Evolutionary conservation across 2,888 invertebrate genomes (phyloP), one percentile per base, ranked within the genome.

Genomic region (Epicampocera succincta): DNA sequence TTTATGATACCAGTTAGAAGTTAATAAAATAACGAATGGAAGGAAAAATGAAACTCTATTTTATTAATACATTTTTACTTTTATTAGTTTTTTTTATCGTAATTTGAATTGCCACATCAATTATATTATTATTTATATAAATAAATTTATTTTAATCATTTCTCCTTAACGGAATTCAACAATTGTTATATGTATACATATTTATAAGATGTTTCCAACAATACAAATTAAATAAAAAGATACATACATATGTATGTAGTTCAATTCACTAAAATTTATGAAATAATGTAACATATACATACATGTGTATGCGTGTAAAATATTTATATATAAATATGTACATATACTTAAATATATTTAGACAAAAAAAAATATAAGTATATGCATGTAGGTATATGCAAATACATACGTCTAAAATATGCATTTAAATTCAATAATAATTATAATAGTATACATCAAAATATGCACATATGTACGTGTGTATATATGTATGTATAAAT

Each of bases 81-180:
- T 50, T 12, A 21, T n/a, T n/a, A n/a, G n/a, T 63, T 54, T 29
- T 48, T 66, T 74, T 33, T 33, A 33, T 1, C 61, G 54, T 58
- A 74, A 48, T 79, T 79, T 60, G 61, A 74, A 72, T 74, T 65
- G 65, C 80, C 56, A 75, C 80, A 80, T 80, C 75, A 79, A 79
- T 61, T 68, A 60, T 73, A 79, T 38, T 73, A 79, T 38, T 48
- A 42, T 13, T 56, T 42, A 50, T 66, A 60, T 63, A 69, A 58
- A 71, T 80, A 65, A 38, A 29, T 76, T 21, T 19, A 13, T 17
- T 38, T 54, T 44, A 21, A 65, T 46, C 65, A 48, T 46, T 72
- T 63, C 48, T 66, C 19, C 52, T 69, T 61, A 69, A 66, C 54
- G 73, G 68, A 74, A 63, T 80, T 75, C 66, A 75, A 80, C 75